Evolutionary conservation across 2,888 invertebrate species (phyloP), one percentile per base, ranked within the genome.

Genomic region (Phortica magna): DNA sequence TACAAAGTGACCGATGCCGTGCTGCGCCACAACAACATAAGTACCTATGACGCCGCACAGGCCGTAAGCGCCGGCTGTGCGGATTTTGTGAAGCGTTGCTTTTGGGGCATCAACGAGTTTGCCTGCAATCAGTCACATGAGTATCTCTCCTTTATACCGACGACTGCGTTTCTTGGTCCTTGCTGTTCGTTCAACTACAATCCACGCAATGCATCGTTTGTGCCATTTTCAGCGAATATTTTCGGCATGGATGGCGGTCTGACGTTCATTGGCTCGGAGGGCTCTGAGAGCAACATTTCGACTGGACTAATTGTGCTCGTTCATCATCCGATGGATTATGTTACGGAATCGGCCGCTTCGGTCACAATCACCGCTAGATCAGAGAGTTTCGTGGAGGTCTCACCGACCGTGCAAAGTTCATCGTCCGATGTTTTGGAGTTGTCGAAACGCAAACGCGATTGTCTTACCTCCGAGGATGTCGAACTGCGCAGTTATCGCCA

Each of bases 161-260:
- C 92, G 0, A 91, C 90, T 0, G 91, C 92, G 0, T 89, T 81
- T 75, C 76, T 90, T 7, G 92, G 92, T 0, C 89, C 90, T 5
- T 92, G 92, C 70, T 92, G 92, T 77, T 91, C 92, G 4, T 92
- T 92, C 48, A 92, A 92, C 78, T 92, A 91, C 70, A 90, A 91
- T 83, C 91, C 91, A 0, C 86, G 88, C 19, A 91, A 92, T 80
- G 76, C 82, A 10, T 90, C 90, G 4, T 91, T 87, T 74, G 83
- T 89, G 5, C 91, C 91, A 17, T 92, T 92, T 74, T 88, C 91
- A 0, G 79, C 91, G 7, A 92, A 91, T 68, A 89, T 89, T 19
- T 92, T 91, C 68, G 92, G 92, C 74, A 84, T 91, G 77, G 87
- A 90, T 53, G 91, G 91, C 0, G 92, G 91, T 0, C 77, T 92